phyloP scores from a whole-genome alignment of 2,888 invertebrate genomes.

The Junonia oenone region DNA sequence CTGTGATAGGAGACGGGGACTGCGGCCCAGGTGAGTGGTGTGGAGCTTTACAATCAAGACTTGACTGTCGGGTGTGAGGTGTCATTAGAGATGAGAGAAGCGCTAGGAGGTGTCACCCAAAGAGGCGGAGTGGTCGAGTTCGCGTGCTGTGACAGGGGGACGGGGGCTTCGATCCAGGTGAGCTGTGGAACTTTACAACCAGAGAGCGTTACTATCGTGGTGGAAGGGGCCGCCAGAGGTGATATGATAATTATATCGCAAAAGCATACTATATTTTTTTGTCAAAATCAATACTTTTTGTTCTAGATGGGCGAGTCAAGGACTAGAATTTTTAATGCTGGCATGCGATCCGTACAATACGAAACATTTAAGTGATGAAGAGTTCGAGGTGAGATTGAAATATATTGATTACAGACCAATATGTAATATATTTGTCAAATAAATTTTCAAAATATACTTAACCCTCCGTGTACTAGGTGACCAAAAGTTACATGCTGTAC shows the following conservation, averaged over 20 bases:
- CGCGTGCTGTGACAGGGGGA: constrained; percentile 87
- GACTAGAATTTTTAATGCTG: constrained; percentile 90
- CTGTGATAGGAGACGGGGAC: constrained; percentile 90
- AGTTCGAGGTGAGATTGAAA: constrained; percentile 82
- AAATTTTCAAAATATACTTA: no score
- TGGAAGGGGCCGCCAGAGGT: no score
- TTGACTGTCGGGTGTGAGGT: no score
- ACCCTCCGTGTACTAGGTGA: no score
- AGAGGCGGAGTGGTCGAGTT: constrained; percentile 51
- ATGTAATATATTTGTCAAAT: background rate
- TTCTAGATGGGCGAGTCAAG: constrained; percentile 91
- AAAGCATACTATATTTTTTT: no score
- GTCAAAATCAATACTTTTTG: no score
- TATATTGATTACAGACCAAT: background rate
- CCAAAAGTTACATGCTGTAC: no score
- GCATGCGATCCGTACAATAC: constrained; percentile 92
- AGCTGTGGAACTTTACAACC: no score
- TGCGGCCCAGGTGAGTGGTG: constrained; percentile 79
- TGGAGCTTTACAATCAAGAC: no score
- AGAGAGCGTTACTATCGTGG: no score
- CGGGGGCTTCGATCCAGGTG: constrained; percentile 88
- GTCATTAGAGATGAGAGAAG: constrained; percentile 22
- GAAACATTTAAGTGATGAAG: constrained; percentile 85
- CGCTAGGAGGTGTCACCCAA: constrained; percentile 6
- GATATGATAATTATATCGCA: no score